Conservation (phyloP, 2,888 invertebrate species). For the Gerris lacustris region DNA sequence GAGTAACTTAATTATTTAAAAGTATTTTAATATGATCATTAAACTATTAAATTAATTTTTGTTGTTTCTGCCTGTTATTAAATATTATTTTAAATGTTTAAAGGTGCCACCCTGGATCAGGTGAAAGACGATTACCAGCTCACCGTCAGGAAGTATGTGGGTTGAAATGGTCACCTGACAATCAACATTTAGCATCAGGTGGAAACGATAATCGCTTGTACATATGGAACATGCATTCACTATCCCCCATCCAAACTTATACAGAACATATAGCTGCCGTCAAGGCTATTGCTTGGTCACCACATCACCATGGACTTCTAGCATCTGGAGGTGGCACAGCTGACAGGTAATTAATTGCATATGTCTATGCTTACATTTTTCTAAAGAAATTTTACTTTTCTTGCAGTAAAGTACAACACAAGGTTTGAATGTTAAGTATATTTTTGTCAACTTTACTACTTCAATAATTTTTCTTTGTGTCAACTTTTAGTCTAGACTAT, state of each 20-base stretch:
- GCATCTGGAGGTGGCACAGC: slow-evolving; percentile 99
- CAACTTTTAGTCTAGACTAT: too few relatives aligned
- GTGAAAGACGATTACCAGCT: slow-evolving; percentile 70
- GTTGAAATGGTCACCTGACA: slow-evolving; percentile 95
- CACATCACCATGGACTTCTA: slow-evolving; percentile 90
- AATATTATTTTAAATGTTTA: background rate
- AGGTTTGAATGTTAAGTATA: too few relatives aligned
- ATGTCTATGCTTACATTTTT: too few relatives aligned
- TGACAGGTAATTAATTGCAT: slow-evolving; percentile 41
- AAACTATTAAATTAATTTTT: too few relatives aligned
- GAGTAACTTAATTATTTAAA: too few relatives aligned
- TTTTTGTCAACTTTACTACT: too few relatives aligned
- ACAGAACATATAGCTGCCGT: slow-evolving; percentile 94
- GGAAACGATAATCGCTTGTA: slow-evolving; percentile 95
- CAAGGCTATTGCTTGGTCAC: slow-evolving; percentile 98
- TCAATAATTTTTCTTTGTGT: too few relatives aligned
- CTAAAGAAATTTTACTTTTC: too few relatives aligned
- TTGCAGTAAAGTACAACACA: too few relatives aligned
- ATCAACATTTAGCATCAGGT: slow-evolving; percentile 91
- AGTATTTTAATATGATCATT: too few relatives aligned
- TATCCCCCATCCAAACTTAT: slow-evolving; percentile 86
- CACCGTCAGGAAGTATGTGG: slow-evolving; percentile 95
- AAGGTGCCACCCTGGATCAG: slow-evolving; percentile 56
- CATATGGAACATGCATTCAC: slow-evolving; percentile 81
- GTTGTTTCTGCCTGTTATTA: too few relatives aligned